Evolutionary conservation across 2,113 vertebrate species (phyloP).

Genomic region (Nematolebias whitei): DNA sequence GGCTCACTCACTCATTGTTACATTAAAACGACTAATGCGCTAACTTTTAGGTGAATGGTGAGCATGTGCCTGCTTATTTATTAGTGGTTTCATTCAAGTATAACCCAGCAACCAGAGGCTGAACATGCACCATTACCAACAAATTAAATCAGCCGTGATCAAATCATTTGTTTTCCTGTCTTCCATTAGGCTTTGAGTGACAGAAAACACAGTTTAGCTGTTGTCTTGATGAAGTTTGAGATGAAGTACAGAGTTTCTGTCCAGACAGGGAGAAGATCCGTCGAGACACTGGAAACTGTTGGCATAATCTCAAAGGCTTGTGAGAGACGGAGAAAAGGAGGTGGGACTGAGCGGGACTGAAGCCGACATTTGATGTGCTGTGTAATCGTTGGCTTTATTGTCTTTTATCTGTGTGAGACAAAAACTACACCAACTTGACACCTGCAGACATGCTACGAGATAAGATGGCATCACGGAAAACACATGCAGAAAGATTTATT

Average conservation of each 20-base stretch:
- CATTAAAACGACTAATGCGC: not conserved
- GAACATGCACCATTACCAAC: conserved; percentile 12
- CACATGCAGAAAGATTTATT: too few species aligned
- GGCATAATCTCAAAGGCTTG: conserved; percentile 41
- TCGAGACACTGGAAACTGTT: conserved; percentile 39
- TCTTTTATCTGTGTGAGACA: conserved; percentile 50
- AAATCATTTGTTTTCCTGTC: not conserved
- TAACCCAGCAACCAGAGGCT: not conserved
- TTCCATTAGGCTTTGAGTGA: conserved; percentile 13
- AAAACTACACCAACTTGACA: too few species aligned
- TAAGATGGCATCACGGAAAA: too few species aligned
- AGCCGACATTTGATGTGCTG: conserved; percentile 48
- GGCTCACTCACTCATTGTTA: conserved; percentile 7
- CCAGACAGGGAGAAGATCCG: conserved; percentile 37
- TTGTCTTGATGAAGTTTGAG: not conserved
- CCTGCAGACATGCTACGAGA: too few species aligned
- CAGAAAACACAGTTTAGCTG: not conserved
- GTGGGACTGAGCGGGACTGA: not conserved
- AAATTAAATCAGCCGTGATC: conserved; percentile 5
- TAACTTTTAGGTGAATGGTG: not conserved
- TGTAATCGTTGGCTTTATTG: conserved; percentile 45
- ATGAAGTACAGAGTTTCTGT: conserved; percentile 23
- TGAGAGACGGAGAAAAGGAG: not conserved
- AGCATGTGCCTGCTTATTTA: not conserved
- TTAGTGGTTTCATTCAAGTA: conserved; percentile 26